Evolutionary conservation across 2,113 vertebrate species (phyloP), one percentile per base, ranked within the genome.

Genomic region (Limnothrissa miodon): DNA sequence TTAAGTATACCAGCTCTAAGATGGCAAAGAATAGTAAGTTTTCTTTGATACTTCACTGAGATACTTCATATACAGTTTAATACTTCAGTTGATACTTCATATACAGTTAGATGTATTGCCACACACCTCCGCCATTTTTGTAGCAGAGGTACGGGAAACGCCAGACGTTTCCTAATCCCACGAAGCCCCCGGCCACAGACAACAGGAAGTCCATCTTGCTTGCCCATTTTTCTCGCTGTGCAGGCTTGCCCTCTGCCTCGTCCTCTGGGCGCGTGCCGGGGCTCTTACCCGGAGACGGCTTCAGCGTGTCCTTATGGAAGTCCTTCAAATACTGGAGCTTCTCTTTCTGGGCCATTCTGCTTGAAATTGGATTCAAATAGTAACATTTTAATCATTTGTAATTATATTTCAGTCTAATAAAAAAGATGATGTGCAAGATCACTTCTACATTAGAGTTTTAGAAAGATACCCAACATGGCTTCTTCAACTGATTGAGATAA

Each of bases 111-210:
- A 66, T 25, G 33, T 62, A 8, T 62, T 62, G 7, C 95, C 93
- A n/a, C n/a, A n/a, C 86, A 99, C 98, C 98, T 95, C 98, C 98
- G 89, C 98, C 98, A 11, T 99, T 99, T 87, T 99, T 99, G 92
- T 99, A 99, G 96, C 98, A 99, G 95, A 99, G 98, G 92, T 99
- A 99, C 7, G 98, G 98, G 83, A 99, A 99, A 10, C 98, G 95
- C 98, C 98, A 99, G 80, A 99, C 97, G 0, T 99, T 99, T 89
- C 98, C 98, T 87, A 99, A 95, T 51, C 98, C 98, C 3, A 99
- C 97, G 21, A 99, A 99, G 85, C 98, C 98, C 0, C 98, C 98
- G 0, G 98, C 98, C 91, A 99, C 98, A 0, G 98, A 99, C 53
- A 99, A 95, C 93, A 99, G 93, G 90, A 99, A 99, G 94, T 99